phyloP scores from a whole-genome alignment of 2,113 vertebrate species.

The Microcebus jonahi region DNA sequence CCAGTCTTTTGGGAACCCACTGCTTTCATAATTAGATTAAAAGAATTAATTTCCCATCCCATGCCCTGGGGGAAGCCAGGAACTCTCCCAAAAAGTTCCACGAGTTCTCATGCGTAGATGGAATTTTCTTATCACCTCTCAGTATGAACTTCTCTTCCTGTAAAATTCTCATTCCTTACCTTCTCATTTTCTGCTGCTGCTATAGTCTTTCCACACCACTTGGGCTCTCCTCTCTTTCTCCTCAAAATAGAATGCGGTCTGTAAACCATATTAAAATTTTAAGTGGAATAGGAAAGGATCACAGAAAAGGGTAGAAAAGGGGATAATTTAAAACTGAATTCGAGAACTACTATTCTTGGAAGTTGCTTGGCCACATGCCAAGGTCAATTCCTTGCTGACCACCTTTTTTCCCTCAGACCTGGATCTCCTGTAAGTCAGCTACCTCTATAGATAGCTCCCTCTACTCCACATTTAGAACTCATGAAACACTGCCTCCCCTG shows the following conservation, averaged over 20 bases:
- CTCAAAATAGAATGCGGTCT: background rate
- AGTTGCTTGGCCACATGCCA: background rate
- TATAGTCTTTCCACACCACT: background rate
- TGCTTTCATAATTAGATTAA: conserved; percentile 47
- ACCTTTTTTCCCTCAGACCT: background rate
- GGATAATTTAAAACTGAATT: background rate
- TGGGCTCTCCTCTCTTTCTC: background rate
- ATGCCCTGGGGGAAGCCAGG: background rate
- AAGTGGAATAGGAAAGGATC: background rate
- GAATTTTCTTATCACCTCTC: background rate
- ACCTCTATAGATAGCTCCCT: background rate
- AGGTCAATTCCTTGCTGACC: background rate
- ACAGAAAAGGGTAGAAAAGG: background rate
- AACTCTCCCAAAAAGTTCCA: background rate
- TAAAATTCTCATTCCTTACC: background rate
- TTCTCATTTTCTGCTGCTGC: background rate
- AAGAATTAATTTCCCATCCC: background rate
- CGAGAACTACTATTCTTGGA: background rate
- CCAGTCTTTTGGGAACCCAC: background rate
- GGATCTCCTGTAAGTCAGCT: background rate
- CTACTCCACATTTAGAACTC: background rate
- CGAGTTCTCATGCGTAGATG: background rate
- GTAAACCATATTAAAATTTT: background rate
- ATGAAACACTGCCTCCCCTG: background rate
- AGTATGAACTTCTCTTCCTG: background rate